phyloP scores from a whole-genome alignment of 2,888 invertebrate species.

The Dyspetes luteomarginatus region DNA sequence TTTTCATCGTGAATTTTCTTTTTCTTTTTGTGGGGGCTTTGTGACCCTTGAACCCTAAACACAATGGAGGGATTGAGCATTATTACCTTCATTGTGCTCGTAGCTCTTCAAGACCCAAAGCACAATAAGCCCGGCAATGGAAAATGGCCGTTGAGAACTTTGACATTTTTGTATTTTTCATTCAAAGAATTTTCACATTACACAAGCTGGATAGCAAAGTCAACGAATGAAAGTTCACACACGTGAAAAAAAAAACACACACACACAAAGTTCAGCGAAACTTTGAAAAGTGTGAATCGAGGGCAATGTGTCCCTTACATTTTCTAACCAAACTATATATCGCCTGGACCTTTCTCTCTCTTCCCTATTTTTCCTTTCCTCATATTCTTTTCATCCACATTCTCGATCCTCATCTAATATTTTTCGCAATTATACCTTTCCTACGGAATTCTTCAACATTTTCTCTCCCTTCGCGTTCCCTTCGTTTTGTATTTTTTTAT shows the following conservation, averaged over 20 bases:
- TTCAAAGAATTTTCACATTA: constrained; percentile 7
- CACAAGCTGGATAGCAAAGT: not conserved
- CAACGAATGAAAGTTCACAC: not conserved
- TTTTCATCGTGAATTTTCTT: not conserved
- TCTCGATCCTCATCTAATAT: constrained; percentile 3
- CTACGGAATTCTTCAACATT: constrained; percentile 33
- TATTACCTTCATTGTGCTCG: constrained; percentile 10
- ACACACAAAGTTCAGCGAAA: constrained; percentile 15
- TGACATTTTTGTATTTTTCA: constrained; percentile 3
- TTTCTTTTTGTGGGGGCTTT: not conserved
- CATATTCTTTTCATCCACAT: not conserved
- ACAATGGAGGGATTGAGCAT: not conserved
- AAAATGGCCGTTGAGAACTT: constrained; percentile 15
- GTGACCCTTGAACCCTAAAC: not conserved
- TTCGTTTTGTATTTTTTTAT: not conserved
- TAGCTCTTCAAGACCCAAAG: constrained; percentile 1
- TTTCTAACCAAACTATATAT: constrained; percentile 17
- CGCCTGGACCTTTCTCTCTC: constrained; percentile 4
- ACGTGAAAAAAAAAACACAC: not conserved
- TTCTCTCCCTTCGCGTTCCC: not conserved
- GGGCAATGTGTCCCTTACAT: not conserved
- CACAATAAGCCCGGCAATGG: constrained; percentile 16
- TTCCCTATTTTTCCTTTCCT: not conserved
- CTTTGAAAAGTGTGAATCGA: not conserved
- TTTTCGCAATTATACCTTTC: constrained; percentile 38